Conservation (phyloP, 2,797 vertebrate species). For the Anableps anableps region DNA sequence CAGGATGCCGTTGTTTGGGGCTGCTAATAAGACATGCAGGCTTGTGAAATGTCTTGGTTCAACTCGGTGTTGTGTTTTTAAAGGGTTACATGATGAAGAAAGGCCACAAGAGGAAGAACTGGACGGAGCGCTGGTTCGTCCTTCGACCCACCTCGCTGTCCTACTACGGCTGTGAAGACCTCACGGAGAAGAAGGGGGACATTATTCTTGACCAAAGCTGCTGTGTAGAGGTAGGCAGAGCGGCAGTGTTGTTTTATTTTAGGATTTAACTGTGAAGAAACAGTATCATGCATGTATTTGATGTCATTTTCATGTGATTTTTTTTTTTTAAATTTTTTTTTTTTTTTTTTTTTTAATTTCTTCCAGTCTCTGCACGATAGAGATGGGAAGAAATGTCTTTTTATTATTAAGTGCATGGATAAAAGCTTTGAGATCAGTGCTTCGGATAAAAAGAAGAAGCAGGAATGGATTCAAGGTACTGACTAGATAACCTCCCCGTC, state of each 20-base stretch:
- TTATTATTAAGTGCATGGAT: constrained; percentile 90
- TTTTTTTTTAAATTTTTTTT: background rate
- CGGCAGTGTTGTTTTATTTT: background rate
- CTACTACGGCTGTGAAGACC: constrained; percentile 91
- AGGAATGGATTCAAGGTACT: constrained; percentile 97
- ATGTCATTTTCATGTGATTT: background rate
- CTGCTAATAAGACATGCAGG: background rate
- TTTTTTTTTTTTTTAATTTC: background rate
- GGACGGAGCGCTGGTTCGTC: constrained; percentile 97
- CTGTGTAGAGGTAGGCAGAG: constrained; percentile 88
- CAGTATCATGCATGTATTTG: background rate
- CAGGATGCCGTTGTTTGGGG: background rate
- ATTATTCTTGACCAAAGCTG: constrained; percentile 88
- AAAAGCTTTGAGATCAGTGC: constrained; percentile 95
- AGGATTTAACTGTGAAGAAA: background rate
- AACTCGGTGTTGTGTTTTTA: constrained; percentile 8
- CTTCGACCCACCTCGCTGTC: constrained; percentile 87
- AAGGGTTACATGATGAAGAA: constrained; percentile 98
- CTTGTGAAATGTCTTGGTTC: background rate
- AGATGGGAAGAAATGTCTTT: constrained; percentile 95
- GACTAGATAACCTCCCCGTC: background rate
- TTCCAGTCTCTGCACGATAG: constrained; percentile 91
- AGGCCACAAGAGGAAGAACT: constrained; percentile 95
- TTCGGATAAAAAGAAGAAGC: constrained; percentile 96
- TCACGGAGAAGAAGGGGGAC: constrained; percentile 91